These are phyloP conservation scores for Sapayoa aenigma DNA, from an alignment of 2,113 vertebrate species.

Conservation along the genomic window DNA sequence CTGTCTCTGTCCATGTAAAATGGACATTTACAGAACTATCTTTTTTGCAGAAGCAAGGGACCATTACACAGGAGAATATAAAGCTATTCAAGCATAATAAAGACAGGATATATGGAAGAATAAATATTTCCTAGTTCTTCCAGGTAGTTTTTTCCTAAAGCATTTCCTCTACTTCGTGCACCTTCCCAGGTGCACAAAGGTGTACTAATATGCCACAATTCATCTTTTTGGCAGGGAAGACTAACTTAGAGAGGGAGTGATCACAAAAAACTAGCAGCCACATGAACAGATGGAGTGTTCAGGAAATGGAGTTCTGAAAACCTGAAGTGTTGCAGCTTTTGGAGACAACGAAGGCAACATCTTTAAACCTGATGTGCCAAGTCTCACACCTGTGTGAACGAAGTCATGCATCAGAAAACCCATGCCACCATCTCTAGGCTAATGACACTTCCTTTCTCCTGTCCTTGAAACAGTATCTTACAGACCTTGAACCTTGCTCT, in stretches of 20 bases:
- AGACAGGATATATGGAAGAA: not conserved
- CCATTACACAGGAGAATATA: not conserved
- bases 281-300: accelerated
- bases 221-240: not conserved
- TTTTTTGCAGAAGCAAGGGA: not conserved
- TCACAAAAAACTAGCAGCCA: not conserved
- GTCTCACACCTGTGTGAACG: not conserved
- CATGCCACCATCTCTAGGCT: not conserved
- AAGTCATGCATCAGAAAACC: not conserved
- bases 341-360: not conserved
- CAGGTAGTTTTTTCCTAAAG: not conserved
- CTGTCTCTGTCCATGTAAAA: not conserved
- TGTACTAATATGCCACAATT: not conserved
- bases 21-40: not conserved
- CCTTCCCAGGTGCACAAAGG: not conserved
- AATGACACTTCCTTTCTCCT: not conserved
- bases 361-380: not conserved
- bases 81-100: not conserved
- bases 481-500: not conserved
- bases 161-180: not conserved
- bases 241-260: not conserved
- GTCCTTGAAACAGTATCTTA: not conserved
- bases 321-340: not conserved
- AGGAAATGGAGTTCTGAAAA: not conserved
- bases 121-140: not conserved